These are phyloP conservation scores for Macrophya alboannulata DNA, from an alignment of 2,888 invertebrate species.

Conservation along the genomic window DNA sequence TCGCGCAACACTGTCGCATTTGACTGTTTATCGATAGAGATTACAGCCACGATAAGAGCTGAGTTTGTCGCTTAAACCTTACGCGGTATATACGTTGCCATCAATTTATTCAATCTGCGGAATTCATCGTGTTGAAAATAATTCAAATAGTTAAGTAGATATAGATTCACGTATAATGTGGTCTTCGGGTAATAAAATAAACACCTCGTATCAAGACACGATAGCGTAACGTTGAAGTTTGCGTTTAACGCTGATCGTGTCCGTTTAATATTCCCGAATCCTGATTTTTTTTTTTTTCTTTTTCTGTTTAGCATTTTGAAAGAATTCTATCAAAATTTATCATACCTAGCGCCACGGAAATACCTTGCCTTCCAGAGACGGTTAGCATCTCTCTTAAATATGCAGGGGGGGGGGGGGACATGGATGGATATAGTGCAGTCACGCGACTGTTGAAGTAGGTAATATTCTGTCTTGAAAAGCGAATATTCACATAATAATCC, in stretches of 20 bases:
- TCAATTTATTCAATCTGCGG: slow-evolving; percentile 32
- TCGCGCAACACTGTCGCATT: background rate
- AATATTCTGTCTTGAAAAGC: background rate
- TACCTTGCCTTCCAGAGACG: background rate
- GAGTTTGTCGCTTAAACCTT: slow-evolving; percentile 12
- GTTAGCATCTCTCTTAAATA: background rate
- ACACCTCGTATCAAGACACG: slow-evolving; percentile 11
- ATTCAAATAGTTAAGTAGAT: slow-evolving; percentile 2
- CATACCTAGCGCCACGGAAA: background rate
- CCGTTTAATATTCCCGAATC: background rate
- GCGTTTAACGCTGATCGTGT: background rate
- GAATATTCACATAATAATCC: slow-evolving; percentile 4
- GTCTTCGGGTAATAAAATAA: background rate
- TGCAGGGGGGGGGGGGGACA: background rate
- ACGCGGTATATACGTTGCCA: background rate
- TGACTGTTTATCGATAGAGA: background rate
- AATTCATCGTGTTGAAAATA: slow-evolving; percentile 33
- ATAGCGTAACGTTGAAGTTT: background rate
- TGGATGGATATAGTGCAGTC: background rate
- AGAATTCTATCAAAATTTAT: background rate
- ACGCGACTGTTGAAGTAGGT: background rate
- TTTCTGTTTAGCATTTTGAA: background rate
- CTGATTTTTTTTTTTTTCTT: background rate
- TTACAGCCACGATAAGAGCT: background rate
- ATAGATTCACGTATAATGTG: background rate